phyloP scores from a whole-genome alignment of 2,797 vertebrate genomes.

The Iguana delicatissima region DNA sequence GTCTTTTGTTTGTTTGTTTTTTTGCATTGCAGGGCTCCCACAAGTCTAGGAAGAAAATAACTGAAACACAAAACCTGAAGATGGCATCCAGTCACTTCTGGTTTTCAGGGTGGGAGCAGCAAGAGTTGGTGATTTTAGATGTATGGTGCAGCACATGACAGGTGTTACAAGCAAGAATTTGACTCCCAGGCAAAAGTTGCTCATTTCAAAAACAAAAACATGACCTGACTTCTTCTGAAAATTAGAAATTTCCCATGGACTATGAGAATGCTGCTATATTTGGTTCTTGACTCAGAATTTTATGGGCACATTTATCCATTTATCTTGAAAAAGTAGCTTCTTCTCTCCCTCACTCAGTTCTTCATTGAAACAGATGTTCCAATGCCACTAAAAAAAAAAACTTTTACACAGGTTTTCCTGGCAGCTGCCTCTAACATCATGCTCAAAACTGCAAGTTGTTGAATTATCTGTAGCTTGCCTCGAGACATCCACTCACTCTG shows the following conservation, averaged over 20 bases:
- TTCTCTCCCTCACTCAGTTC: slow-evolving; percentile 39
- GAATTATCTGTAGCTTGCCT: slow-evolving; percentile 6
- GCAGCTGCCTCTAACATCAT: slow-evolving; percentile 9
- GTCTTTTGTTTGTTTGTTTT: too few species aligned
- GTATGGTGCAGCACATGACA: too few species aligned
- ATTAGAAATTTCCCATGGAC: neutral
- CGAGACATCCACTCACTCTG: neutral
- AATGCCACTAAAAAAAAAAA: slow-evolving; percentile 19
- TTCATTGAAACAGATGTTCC: slow-evolving; percentile 38
- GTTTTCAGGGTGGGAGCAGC: too few species aligned
- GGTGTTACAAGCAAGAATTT: too few species aligned
- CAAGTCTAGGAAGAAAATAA: too few species aligned
- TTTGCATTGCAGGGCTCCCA: too few species aligned
- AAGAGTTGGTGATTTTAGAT: too few species aligned
- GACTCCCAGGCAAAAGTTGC: too few species aligned
- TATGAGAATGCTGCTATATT: neutral
- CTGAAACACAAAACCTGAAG: too few species aligned
- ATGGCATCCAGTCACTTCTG: too few species aligned
- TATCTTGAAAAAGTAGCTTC: slow-evolving; percentile 26
- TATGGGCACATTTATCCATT: slow-evolving; percentile 21
- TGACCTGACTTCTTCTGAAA: too few species aligned
- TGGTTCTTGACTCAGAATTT: neutral
- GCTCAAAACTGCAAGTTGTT: slow-evolving; percentile 57
- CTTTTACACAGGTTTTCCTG: slow-evolving; percentile 40
- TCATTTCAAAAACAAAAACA: too few species aligned